These are phyloP conservation scores for Hoplostethus atlanticus DNA, from an alignment of 2,797 vertebrate species.

Conservation along the genomic window DNA sequence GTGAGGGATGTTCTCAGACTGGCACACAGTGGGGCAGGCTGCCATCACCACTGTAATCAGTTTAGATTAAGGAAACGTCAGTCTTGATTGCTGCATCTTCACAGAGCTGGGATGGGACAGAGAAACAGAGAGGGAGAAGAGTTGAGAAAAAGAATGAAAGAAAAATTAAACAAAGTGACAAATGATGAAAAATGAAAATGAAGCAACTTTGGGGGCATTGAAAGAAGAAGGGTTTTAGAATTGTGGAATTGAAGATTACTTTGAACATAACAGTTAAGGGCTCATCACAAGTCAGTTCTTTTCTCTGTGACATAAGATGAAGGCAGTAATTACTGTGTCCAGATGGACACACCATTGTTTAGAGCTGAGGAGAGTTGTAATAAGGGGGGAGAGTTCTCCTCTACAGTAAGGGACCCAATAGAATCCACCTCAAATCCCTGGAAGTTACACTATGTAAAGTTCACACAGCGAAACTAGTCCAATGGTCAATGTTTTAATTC, in stretches of 20 bases:
- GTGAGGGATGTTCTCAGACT: conserved; percentile 58
- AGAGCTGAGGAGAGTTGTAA: not conserved
- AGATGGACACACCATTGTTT: not conserved
- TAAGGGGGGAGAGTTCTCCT: not conserved
- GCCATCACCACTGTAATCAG: conserved; percentile 69
- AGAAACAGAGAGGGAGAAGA: not conserved
- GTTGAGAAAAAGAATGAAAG: not conserved
- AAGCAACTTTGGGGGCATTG: not conserved
- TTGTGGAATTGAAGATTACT: not conserved
- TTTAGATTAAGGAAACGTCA: conserved; percentile 65
- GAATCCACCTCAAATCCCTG: conserved; percentile 5
- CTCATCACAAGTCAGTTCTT: not conserved
- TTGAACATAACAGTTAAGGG: too few species aligned
- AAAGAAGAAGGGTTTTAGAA: not conserved
- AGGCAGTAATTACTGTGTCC: not conserved
- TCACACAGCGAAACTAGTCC: conserved; percentile 25
- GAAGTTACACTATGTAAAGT: conserved; percentile 2
- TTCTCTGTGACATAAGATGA: not conserved
- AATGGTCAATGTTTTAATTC: conserved; percentile 7
- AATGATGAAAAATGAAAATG: conserved; percentile 2
- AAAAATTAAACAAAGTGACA: too few species aligned
- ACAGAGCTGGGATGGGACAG: conserved; percentile 7
- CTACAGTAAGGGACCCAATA: not conserved
- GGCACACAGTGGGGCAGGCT: conserved; percentile 55
- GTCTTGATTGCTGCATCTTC: conserved; percentile 31